Percentiles rank a stretch among this genome's conserved stretches.
Conservation (phyloP, 2,797 vertebrate species). For the Peromyscus nudipes region DNA sequence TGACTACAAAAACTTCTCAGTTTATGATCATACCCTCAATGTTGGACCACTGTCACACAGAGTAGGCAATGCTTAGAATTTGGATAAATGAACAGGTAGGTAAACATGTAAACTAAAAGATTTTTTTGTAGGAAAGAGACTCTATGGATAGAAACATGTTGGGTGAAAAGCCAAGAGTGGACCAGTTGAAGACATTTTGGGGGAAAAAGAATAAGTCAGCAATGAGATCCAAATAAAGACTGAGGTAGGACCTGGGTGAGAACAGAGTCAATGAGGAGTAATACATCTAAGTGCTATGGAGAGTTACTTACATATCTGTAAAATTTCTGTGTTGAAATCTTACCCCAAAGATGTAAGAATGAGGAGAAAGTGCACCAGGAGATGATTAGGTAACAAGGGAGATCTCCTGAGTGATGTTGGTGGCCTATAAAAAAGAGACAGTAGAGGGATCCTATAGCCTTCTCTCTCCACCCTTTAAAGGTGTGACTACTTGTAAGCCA, state of each 20-base stretch:
- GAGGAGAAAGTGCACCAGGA: background rate
- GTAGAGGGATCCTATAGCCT: background rate
- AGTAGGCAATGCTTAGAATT: background rate
- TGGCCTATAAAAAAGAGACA: background rate
- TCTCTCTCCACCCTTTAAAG: background rate
- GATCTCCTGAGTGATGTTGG: background rate
- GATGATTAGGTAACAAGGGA: no score
- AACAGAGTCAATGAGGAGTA: background rate
- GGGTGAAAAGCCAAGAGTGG: background rate
- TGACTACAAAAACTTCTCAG: background rate
- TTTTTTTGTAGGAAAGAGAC: background rate
- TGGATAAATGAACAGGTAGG: background rate
- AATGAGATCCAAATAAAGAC: background rate
- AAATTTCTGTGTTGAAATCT: background rate
- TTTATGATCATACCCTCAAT: background rate
- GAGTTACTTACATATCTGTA: background rate
- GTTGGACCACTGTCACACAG: background rate
- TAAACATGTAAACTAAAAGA: background rate
- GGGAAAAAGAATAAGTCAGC: background rate
- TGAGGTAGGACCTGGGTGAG: background rate
- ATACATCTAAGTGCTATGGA: background rate
- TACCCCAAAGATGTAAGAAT: background rate
- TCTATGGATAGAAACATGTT: background rate
- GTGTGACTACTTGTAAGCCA: background rate
- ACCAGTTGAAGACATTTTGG: background rate